Conservation (phyloP, 2,888 invertebrate genomes). For the Apamea crenata region DNA sequence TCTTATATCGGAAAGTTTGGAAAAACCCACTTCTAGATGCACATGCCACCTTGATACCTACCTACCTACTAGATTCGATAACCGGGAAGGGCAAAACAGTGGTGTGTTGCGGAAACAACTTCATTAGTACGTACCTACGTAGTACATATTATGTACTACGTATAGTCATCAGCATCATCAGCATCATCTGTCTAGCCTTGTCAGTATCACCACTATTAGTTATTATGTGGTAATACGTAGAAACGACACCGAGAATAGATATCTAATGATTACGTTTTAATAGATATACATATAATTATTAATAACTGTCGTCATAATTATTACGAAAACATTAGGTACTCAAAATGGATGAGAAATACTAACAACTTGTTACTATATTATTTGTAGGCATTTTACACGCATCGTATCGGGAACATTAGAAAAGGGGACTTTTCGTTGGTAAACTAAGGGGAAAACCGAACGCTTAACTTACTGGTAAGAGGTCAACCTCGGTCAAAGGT, state of each 20-base stretch:
- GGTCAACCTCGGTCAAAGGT: not conserved
- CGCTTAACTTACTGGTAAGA: not conserved
- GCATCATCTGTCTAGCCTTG: too few species aligned
- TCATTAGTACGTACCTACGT: too few species aligned
- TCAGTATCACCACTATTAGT: too few species aligned
- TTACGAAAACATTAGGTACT: not conserved
- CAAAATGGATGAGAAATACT: not conserved
- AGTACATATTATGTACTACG: too few species aligned
- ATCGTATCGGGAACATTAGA: not conserved
- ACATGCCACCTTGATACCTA: not conserved
- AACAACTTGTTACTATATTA: not conserved
- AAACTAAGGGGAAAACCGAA: not conserved
- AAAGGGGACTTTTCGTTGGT: conserved; percentile 9
- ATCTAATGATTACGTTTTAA: not conserved
- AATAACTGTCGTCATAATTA: not conserved
- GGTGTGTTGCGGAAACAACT: too few species aligned
- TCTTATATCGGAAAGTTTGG: not conserved
- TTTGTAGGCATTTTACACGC: not conserved
- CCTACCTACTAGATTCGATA: not conserved
- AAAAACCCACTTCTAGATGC: not conserved
- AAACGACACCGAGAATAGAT: not conserved
- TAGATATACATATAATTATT: too few species aligned
- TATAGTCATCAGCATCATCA: too few species aligned
- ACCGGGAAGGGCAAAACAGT: not conserved
- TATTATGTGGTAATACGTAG: too few species aligned